Evolutionary conservation across 2,888 invertebrate genomes (phyloP).

Genomic region (Plemyria rubiginata): DNA sequence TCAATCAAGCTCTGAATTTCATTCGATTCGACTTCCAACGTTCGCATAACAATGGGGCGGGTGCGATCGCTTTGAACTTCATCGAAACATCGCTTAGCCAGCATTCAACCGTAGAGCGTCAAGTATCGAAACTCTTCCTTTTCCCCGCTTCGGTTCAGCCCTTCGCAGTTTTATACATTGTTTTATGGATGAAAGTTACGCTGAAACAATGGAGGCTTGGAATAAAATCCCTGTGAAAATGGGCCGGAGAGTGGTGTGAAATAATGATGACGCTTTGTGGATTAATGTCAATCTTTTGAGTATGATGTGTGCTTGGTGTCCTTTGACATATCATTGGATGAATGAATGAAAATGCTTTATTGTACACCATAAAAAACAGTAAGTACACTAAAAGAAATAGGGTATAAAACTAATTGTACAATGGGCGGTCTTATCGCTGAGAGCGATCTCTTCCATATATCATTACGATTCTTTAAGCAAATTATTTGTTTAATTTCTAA

Average conservation of each 20-base stretch:
- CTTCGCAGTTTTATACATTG: slow-evolving; percentile 53
- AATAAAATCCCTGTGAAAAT: slow-evolving; percentile 51
- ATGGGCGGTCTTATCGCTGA: too few species aligned
- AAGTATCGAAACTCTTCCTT: slow-evolving; percentile 30
- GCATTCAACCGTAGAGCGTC: slow-evolving; percentile 21
- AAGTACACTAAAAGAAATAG: too few species aligned
- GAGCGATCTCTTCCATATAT: too few species aligned
- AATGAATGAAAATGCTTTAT: too few species aligned
- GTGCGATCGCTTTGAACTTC: slow-evolving; percentile 17
- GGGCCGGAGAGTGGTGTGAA: slow-evolving; percentile 39
- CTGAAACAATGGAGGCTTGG: slow-evolving; percentile 50
- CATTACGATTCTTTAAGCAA: too few species aligned
- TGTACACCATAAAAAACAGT: too few species aligned
- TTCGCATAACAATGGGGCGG: slow-evolving; percentile 12
- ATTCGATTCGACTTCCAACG: slow-evolving; percentile 1
- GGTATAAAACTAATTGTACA: too few species aligned
- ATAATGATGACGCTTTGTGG: slow-evolving; percentile 51
- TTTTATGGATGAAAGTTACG: slow-evolving; percentile 56
- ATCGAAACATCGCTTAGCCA: slow-evolving; percentile 21
- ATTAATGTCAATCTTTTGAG: slow-evolving; percentile 26
- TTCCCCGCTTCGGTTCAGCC: slow-evolving; percentile 33
- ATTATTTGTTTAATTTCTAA: too few species aligned
- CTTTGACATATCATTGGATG: too few species aligned
- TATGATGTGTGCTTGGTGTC: slow-evolving; percentile 8
- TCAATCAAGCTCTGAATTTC: slow-evolving; percentile 10